Percentiles rank a stretch among this genome's conserved stretches.
These are phyloP conservation scores for Macrostomum lignano DNA, from an alignment of 1,140 invertebrate species.

Conservation along the genomic window DNA sequence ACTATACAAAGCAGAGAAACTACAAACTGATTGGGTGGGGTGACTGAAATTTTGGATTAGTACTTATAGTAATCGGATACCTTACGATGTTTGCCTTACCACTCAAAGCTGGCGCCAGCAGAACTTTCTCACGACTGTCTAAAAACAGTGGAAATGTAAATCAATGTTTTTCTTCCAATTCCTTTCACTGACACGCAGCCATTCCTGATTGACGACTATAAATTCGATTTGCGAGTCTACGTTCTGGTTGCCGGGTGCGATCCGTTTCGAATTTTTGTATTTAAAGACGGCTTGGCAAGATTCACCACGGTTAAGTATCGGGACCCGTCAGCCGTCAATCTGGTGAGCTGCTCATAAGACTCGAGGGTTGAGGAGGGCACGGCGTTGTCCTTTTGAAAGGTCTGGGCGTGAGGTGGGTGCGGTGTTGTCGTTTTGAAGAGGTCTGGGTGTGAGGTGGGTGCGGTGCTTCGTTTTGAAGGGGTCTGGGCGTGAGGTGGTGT, in stretches of 20 bases:
- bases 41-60: too few relatives aligned
- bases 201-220: constrained; percentile 31
- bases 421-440: too few relatives aligned
- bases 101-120: too few relatives aligned
- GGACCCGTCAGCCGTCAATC: constrained; percentile 44
- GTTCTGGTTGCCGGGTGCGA: constrained; percentile 30
- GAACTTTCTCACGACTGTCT: not conserved
- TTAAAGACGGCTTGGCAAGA: constrained; percentile 32
- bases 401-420: not conserved
- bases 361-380: not conserved
- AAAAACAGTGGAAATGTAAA: not conserved
- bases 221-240: constrained; percentile 31
- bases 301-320: constrained; percentile 57
- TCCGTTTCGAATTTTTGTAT: constrained; percentile 26
- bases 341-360: constrained; percentile 16
- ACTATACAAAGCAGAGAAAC: too few relatives aligned
- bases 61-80: too few relatives aligned
- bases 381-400: not conserved
- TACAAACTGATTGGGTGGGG: too few relatives aligned
- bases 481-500: too few relatives aligned
- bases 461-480: too few relatives aligned
- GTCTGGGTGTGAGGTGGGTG: too few relatives aligned
- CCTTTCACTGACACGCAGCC: constrained; percentile 22
- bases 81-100: too few relatives aligned
- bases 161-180: constrained; percentile 6